Conservation (phyloP, 1,140 invertebrate species). For the Drosophila tropicalis region DNA sequence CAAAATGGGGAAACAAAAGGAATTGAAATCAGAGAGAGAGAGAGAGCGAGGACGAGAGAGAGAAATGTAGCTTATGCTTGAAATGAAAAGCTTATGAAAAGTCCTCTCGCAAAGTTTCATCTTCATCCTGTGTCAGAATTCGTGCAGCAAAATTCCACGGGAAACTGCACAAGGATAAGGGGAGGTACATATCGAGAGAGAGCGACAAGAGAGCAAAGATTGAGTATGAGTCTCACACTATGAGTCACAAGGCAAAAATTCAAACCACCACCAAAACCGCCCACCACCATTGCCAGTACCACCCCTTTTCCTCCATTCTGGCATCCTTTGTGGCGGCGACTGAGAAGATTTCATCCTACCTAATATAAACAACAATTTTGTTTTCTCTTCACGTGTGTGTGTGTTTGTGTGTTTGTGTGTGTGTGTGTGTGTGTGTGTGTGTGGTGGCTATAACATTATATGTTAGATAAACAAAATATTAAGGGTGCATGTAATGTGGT, state of each 20-base stretch:
- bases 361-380: constrained; percentile 73
- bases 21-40: constrained; percentile 15
- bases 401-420: too few species aligned
- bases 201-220: constrained; percentile 29
- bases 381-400: constrained; percentile 47
- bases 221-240: constrained; percentile 10
- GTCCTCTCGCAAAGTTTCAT: constrained; percentile 14
- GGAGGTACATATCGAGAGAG: constrained; percentile 7
- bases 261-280: constrained; percentile 10
- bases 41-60: not conserved
- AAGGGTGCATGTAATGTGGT: constrained; percentile 62
- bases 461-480: constrained; percentile 75
- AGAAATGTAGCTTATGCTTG: constrained; percentile 15
- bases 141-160: constrained; percentile 69
- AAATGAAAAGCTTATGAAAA: constrained; percentile 47
- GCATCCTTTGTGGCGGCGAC: constrained; percentile 40
- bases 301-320: constrained; percentile 25
- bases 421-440: constrained; percentile 36
- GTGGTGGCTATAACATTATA: constrained; percentile 43
- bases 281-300: constrained; percentile 37
- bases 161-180: constrained; percentile 46
- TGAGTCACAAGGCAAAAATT: constrained; percentile 12
- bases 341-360: constrained; percentile 34
- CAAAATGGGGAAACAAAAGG: constrained; percentile 16
- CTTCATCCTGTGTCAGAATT: constrained; percentile 70